These are phyloP conservation scores for Onychomys torridus DNA, from an alignment of 2,797 vertebrate species.

Conservation along the genomic window DNA sequence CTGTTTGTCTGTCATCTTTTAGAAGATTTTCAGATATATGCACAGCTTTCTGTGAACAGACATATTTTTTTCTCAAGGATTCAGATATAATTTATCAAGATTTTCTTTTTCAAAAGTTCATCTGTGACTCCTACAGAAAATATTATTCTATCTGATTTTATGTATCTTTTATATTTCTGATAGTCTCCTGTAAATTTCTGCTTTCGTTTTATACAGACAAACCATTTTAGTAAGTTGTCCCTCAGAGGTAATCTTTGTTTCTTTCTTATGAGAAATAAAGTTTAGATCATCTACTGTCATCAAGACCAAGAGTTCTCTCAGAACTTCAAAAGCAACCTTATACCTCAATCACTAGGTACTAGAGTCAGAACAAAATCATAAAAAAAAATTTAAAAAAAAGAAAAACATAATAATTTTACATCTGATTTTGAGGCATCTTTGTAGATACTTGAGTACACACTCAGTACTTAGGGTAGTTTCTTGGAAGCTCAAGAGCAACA, in stretches of 20 bases:
- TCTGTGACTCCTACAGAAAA: conserved; percentile 61
- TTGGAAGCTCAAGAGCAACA: neutral
- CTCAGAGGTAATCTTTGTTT: neutral
- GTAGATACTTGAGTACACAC: neutral
- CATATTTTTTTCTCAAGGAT: conserved; percentile 25
- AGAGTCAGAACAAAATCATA: neutral
- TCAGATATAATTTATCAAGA: conserved; percentile 50
- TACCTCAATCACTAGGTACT: neutral
- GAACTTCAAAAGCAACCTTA: neutral
- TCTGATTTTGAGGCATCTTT: neutral
- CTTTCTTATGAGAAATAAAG: neutral
- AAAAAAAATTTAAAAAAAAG: neutral
- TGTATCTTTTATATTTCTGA: conserved; percentile 53
- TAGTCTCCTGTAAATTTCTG: conserved; percentile 41
- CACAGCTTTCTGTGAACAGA: neutral
- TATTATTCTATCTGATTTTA: neutral
- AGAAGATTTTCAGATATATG: neutral
- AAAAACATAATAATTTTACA: neutral
- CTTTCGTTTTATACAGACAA: conserved; percentile 31
- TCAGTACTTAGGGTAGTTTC: neutral
- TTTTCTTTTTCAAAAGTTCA: conserved; percentile 57
- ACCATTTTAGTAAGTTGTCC: conserved; percentile 45
- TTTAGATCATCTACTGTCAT: neutral
- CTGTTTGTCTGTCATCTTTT: conserved; percentile 32
- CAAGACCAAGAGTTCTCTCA: neutral